Percentiles rank a stretch among this genome's conserved stretches.
Conservation (phyloP, 2,113 vertebrate species). For the Thomomys bottae region DNA sequence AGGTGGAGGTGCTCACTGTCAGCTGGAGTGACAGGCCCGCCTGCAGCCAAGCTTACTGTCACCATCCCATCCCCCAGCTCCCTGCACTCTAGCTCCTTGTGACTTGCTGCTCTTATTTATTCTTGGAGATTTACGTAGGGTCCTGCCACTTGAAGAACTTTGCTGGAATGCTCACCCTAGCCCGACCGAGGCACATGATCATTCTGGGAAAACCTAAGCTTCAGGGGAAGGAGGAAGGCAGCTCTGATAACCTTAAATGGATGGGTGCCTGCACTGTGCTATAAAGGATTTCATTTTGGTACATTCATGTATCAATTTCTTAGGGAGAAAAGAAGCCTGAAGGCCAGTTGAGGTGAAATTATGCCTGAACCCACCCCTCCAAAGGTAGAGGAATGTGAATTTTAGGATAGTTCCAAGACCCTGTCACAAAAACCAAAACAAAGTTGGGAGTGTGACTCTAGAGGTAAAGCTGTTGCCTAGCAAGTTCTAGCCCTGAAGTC, state of each 20-base stretch:
- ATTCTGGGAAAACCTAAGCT: not conserved
- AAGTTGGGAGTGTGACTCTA: no score
- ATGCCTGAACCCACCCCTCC: not conserved
- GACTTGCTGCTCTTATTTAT: constrained; percentile 67
- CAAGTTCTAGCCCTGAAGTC: no score
- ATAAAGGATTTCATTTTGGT: not conserved
- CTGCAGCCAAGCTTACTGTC: constrained; percentile 9
- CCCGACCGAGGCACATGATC: not conserved
- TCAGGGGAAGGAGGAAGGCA: not conserved
- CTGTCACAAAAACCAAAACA: no score
- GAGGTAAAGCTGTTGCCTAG: no score
- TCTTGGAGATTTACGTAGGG: constrained; percentile 49
- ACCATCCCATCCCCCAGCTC: not conserved
- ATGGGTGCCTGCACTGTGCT: not conserved
- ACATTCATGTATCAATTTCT: not conserved
- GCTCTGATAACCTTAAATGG: not conserved
- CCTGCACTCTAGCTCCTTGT: constrained; percentile 34
- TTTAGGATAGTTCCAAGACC: not conserved
- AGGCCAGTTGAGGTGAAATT: not conserved
- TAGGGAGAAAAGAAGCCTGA: not conserved
- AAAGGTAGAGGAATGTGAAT: not conserved
- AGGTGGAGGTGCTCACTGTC: constrained; percentile 59
- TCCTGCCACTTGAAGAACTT: constrained; percentile 51
- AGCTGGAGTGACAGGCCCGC: constrained; percentile 79
- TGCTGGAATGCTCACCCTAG: not conserved